A percentile compares a stretch with the other conserved stretches of the same genome.
phyloP scores from a whole-genome alignment of 2,888 invertebrate genomes.

The Orchesellides sinensis region DNA sequence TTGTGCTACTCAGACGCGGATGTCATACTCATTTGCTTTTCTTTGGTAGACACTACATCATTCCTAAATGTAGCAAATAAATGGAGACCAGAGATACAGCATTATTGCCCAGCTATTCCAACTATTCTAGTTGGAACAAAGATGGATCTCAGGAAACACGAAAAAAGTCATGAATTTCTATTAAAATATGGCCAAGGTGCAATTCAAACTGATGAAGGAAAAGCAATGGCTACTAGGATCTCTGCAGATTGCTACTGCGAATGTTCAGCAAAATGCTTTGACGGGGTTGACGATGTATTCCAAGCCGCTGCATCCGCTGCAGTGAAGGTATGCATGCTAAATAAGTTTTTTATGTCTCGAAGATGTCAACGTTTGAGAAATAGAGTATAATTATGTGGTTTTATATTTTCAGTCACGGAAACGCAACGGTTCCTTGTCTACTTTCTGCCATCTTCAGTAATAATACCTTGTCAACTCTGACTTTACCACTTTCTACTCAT shows the following conservation, averaged over 20 bases:
- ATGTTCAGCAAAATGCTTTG: conserved; percentile 82
- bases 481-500: too few species aligned
- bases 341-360: not conserved
- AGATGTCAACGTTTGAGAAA: not conserved
- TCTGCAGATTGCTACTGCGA: conserved; percentile 81
- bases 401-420: conserved; percentile 35
- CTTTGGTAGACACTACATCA: conserved; percentile 64
- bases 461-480: not conserved
- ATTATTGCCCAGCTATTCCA: conserved; percentile 67
- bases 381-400: not conserved
- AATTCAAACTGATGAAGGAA: conserved; percentile 66
- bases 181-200: conserved; percentile 61
- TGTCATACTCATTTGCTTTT: conserved; percentile 70
- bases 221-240: conserved; percentile 78
- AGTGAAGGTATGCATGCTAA: conserved; percentile 47
- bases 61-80: conserved; percentile 71
- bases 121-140: conserved; percentile 69
- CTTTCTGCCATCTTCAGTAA: conserved; percentile 53
- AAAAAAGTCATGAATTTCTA: conserved; percentile 48
- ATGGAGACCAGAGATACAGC: conserved; percentile 71
- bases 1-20: conserved; percentile 68
- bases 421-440: conserved; percentile 40
- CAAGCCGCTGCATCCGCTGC: conserved; percentile 80
- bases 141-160: conserved; percentile 64
- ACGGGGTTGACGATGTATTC: conserved; percentile 81